Conservation (phyloP, 2,797 vertebrate genomes). For the Trachops cirrhosus region DNA sequence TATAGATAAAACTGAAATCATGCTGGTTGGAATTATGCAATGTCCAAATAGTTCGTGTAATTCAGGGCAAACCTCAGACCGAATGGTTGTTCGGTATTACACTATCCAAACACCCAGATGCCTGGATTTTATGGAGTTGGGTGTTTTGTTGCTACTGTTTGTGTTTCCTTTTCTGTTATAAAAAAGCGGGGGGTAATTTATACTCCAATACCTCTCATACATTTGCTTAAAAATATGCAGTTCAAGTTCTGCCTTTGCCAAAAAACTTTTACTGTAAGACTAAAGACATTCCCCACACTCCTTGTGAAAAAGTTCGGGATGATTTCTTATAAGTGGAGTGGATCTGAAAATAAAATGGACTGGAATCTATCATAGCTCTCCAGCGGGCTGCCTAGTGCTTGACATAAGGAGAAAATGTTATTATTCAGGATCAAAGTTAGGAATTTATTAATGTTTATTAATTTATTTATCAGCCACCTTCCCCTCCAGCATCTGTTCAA, state of each 20-base stretch:
- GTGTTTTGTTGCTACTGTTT: background rate
- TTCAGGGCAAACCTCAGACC: background rate
- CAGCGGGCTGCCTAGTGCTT: background rate
- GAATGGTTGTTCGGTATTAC: background rate
- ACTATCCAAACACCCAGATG: background rate
- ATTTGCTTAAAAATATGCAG: slow-evolving; percentile 15
- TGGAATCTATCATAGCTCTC: background rate
- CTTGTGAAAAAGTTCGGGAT: background rate
- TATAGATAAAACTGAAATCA: slow-evolving; percentile 10
- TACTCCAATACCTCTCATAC: background rate
- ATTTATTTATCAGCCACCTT: background rate
- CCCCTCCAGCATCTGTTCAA: background rate
- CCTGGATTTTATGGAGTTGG: background rate
- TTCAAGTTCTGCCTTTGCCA: background rate
- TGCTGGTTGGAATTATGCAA: background rate
- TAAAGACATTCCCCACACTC: background rate
- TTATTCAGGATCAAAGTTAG: background rate
- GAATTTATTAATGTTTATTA: background rate
- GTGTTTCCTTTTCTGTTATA: slow-evolving; percentile 29
- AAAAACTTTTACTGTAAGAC: slow-evolving; percentile 7
- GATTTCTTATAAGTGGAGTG: background rate
- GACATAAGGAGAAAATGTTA: background rate
- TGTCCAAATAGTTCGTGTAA: background rate
- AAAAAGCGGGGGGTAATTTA: background rate
- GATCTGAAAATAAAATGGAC: background rate